Base-by-base conservation (phyloP, 2,888 invertebrate genomes). In the Phania funesta region DNA sequence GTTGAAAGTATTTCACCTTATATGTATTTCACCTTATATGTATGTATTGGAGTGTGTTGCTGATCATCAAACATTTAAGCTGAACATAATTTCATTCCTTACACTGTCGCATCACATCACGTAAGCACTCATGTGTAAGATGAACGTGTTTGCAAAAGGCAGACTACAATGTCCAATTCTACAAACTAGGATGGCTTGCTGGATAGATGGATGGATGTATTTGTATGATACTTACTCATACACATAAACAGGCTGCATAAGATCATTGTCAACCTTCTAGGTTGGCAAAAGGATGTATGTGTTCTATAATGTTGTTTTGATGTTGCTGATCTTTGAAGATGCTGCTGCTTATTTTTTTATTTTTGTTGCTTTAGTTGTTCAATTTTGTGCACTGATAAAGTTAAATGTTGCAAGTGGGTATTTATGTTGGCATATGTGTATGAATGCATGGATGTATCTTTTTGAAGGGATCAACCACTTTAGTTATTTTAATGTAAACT, bases 71-170 rank as follows among this genome's bases (percentile, higher is more conserved):
- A 76, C 80, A 71, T 76, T 80, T 80, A 71, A 70, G 52, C 65
- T 80, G 52, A 80, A 67, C 76, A 76, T 67, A 67, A 76, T 76
- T 80, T 80, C 54, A 71, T 80, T 71, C 76, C 58, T 70, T 76
- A 75, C 80, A 58, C 75, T 75, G 80, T 80, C 80, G 76, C 75
- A 73, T 75, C 75, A 71, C 70, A 80, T 80, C 80, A 80, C 76
- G 80, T 80, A 76, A 80, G 76, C 76, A 76, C 80, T 80, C 76
- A 76, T 76, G 75, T 80, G 76, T 52, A 75, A 75, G 64, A 52
- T 13, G 46, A 65, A 65, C 76, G 65, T 71, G 76, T 76, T 60
- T 54, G 60, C 24, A 77, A 32, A 41, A 44, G 54, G 29, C 60
- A 46, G 26, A 71, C 48, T 52, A 60, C 76, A 76, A 71, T 80